Percentiles rank a stretch among this genome's conserved stretches.
phyloP scores from a whole-genome alignment of 2,797 vertebrate genomes.

The Moxostoma hubbsi region DNA sequence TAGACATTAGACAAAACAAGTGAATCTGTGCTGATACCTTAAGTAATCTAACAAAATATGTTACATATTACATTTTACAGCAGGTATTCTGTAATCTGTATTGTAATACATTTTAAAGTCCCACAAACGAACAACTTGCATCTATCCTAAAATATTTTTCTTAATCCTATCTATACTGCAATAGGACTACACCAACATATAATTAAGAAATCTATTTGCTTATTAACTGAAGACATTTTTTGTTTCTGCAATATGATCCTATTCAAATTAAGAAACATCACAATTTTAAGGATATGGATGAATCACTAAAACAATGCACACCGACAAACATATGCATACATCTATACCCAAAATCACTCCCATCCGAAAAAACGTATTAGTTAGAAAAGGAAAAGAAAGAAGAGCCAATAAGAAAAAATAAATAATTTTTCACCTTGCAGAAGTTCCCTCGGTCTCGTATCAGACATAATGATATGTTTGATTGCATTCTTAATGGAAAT shows the following conservation, averaged over 20 bases:
- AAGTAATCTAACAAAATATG: too few species aligned
- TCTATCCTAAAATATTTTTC: too few species aligned
- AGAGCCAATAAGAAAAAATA: conserved; percentile 69
- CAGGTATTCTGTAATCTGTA: too few species aligned
- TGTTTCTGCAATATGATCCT: neutral
- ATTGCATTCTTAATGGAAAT: conserved; percentile 84
- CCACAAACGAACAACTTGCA: too few species aligned
- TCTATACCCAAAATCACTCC: neutral
- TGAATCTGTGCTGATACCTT: too few species aligned
- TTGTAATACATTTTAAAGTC: too few species aligned
- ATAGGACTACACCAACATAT: too few species aligned
- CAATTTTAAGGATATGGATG: neutral
- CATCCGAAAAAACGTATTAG: too few species aligned
- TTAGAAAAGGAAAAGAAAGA: conserved; percentile 41
- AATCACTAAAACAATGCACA: neutral
- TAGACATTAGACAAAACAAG: too few species aligned
- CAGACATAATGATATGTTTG: conserved; percentile 74
- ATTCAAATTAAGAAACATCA: neutral
- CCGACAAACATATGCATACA: neutral
- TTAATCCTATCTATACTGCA: too few species aligned
- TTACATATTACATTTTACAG: too few species aligned
- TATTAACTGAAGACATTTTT: neutral
- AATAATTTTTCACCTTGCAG: conserved; percentile 68
- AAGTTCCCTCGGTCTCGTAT: conserved; percentile 60
- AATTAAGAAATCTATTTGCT: too few species aligned